These are phyloP conservation scores for Vollenhovia emeryi DNA, from an alignment of 1,140 invertebrate genomes.

Conservation along the genomic window DNA sequence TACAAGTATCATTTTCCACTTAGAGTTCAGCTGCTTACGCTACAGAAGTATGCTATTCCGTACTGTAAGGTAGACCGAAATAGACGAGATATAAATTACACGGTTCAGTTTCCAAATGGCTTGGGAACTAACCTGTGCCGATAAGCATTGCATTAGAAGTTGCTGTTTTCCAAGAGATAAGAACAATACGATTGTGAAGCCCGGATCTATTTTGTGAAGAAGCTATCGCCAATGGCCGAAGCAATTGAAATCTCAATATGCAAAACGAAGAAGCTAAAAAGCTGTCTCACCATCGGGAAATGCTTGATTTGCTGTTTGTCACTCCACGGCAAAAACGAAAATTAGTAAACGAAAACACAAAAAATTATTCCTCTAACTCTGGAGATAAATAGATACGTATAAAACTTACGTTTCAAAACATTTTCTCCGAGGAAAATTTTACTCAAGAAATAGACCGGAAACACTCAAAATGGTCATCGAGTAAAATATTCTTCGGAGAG, in stretches of 20 bases:
- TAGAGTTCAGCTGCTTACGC: background rate
- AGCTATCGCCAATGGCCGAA: constrained; percentile 17
- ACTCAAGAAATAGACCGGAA: no score
- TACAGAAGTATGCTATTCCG: background rate
- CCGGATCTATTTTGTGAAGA: constrained; percentile 17
- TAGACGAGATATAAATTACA: constrained; percentile 30
- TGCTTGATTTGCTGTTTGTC: background rate
- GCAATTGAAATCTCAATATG: background rate
- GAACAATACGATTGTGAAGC: background rate
- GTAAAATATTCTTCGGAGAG: no score
- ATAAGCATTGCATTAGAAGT: constrained; percentile 24
- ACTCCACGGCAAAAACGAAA: background rate
- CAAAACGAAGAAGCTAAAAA: background rate
- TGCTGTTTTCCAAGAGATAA: constrained; percentile 39
- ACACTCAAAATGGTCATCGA: no score
- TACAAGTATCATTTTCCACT: background rate
- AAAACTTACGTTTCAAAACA: no score
- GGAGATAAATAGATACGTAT: background rate
- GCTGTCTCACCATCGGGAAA: background rate
- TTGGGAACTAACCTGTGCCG: background rate
- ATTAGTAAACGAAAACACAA: no score
- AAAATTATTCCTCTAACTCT: no score
- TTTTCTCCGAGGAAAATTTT: no score
- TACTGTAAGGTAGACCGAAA: background rate
- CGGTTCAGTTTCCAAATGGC: constrained; percentile 30